Evolutionary conservation across 2,113 vertebrate species (phyloP).

Genomic region (Microcebus jonahi): DNA sequence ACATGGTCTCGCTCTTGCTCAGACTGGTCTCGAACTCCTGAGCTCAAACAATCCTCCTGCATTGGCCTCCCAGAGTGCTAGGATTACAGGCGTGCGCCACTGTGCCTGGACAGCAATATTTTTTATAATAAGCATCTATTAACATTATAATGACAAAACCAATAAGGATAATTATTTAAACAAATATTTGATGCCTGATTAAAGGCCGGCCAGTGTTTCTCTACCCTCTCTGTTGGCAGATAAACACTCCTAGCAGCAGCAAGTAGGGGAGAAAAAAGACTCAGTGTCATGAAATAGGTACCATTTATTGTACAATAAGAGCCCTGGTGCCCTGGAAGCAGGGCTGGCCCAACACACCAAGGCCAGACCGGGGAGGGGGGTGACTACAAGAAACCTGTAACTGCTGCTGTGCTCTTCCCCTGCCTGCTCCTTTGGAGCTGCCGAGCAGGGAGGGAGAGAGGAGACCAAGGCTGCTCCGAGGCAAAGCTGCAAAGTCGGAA

Average conservation of each 20-base stretch:
- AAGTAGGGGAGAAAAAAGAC: not conserved
- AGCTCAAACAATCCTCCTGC: too few relatives aligned
- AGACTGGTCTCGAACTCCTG: too few relatives aligned
- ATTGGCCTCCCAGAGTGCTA: too few relatives aligned
- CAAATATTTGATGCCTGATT: not conserved
- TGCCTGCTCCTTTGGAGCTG: not conserved
- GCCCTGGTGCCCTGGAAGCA: not conserved
- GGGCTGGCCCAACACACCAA: not conserved
- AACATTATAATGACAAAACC: not conserved
- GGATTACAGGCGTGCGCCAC: too few relatives aligned
- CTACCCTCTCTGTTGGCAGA: not conserved
- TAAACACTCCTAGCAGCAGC: not conserved
- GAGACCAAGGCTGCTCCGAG: not conserved
- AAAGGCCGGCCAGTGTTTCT: not conserved
- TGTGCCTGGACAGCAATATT: not conserved
- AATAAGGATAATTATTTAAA: not conserved
- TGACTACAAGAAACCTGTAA: not conserved
- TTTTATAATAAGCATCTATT: slow-evolving; percentile 25
- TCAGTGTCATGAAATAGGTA: not conserved
- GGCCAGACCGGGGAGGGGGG: not conserved
- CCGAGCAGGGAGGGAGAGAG: not conserved
- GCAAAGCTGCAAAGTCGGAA: not conserved
- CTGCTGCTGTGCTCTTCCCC: not conserved
- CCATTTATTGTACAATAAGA: not conserved
- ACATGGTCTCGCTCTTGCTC: too few relatives aligned